Conservation (phyloP, 2,888 invertebrate genomes). For the Aphodius granarius region DNA sequence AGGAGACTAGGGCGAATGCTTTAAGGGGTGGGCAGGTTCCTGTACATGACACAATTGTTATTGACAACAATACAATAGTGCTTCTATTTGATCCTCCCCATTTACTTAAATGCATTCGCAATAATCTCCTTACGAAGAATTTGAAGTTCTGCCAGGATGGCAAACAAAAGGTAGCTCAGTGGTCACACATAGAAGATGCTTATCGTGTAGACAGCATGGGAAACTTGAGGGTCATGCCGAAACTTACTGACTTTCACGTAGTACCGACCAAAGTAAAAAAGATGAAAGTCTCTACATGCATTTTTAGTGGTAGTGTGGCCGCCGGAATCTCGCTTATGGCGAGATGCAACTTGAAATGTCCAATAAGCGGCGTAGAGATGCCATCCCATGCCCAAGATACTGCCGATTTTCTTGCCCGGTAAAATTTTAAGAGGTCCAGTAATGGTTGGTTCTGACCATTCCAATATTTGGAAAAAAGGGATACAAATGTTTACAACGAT, state of each 20-base stretch:
- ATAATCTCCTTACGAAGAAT: slow-evolving; percentile 28
- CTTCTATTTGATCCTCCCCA: slow-evolving; percentile 24
- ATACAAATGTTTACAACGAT: not conserved
- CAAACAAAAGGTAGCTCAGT: slow-evolving; percentile 16
- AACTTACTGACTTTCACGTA: slow-evolving; percentile 32
- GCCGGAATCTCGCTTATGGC: slow-evolving; percentile 17
- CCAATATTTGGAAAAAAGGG: not conserved
- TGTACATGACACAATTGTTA: not conserved
- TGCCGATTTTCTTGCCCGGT: not conserved
- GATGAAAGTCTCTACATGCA: slow-evolving; percentile 32
- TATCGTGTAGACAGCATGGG: slow-evolving; percentile 30
- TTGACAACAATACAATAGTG: slow-evolving; percentile 2
- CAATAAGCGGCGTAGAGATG: not conserved
- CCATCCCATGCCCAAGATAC: not conserved
- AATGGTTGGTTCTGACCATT: not conserved
- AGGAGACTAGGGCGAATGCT: slow-evolving; percentile 24
- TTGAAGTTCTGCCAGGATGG: slow-evolving; percentile 13
- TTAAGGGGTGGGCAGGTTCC: not conserved
- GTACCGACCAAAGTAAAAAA: slow-evolving; percentile 31
- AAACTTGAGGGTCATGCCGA: slow-evolving; percentile 25
- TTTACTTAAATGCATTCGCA: slow-evolving; percentile 28
- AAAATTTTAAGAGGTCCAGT: slow-evolving; percentile 1
- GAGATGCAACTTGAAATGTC: not conserved
- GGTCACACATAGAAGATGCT: slow-evolving; percentile 27
- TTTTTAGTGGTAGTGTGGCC: slow-evolving; percentile 33